A percentile compares a stretch with the other conserved stretches of the same genome.
Conservation (phyloP, 2,888 invertebrate genomes). For the Myathropa florea region DNA sequence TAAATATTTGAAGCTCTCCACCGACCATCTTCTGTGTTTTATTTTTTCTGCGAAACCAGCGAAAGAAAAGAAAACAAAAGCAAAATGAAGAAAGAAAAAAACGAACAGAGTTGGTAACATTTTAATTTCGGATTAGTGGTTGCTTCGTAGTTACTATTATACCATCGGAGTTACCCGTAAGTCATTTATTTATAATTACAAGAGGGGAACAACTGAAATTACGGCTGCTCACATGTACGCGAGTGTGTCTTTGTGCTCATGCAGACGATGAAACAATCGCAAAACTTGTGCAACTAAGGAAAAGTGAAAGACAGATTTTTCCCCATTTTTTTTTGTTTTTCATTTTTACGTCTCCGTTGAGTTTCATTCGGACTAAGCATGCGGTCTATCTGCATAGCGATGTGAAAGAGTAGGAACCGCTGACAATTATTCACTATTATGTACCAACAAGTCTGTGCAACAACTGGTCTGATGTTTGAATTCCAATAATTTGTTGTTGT, state of each 20-base stretch:
- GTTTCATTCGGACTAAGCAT: neutral
- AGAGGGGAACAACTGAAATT: constrained; percentile 5
- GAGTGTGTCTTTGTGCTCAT: neutral
- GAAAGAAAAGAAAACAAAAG: no score
- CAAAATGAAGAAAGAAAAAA: neutral
- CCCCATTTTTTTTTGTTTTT: constrained; percentile 1
- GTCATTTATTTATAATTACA: constrained; percentile 52
- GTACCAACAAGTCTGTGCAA: constrained; percentile 35
- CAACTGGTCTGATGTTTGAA: constrained; percentile 44
- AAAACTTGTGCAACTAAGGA: constrained; percentile 62
- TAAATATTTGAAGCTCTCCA: neutral
- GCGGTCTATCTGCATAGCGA: neutral
- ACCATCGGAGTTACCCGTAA: constrained; percentile 28
- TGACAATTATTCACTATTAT: constrained; percentile 47
- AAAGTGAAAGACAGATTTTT: constrained; percentile 63
- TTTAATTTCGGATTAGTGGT: constrained; percentile 36
- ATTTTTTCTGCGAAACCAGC: no score
- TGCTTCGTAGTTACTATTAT: constrained; percentile 13
- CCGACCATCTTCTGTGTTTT: neutral
- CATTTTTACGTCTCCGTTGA: neutral
- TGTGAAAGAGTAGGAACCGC: constrained; percentile 17
- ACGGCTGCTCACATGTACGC: constrained; percentile 18
- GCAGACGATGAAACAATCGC: constrained; percentile 50
- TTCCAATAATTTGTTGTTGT: constrained; percentile 12
- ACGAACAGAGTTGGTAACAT: constrained; percentile 6